These are phyloP conservation scores for Polylopha cassiicola DNA, from an alignment of 2,888 invertebrate species.

Conservation along the genomic window DNA sequence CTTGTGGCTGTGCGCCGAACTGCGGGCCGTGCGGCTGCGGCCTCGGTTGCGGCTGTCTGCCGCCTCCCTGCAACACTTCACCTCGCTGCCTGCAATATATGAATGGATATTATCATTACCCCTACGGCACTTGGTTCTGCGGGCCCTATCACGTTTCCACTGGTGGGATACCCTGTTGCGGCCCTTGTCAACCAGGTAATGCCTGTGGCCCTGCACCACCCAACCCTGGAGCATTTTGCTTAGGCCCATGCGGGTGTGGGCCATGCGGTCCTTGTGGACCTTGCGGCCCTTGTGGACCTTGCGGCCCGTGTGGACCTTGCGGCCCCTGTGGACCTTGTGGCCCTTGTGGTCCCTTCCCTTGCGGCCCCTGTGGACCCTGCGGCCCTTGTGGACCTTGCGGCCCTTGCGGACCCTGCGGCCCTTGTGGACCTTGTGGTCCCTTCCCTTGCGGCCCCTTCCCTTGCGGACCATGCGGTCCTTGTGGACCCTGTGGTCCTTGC, in stretches of 20 bases:
- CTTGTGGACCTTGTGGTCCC: constrained; percentile 24
- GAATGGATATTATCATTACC: constrained; percentile 38
- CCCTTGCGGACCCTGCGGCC: constrained; percentile 26
- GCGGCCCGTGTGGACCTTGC: constrained; percentile 27
- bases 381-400: constrained; percentile 18
- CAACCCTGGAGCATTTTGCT: constrained; percentile 2
- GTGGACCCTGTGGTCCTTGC: constrained; percentile 26
- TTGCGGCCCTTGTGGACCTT: constrained; percentile 25
- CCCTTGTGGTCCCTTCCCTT: neutral
- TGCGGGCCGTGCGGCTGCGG: constrained; percentile 12
- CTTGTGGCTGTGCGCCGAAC: constrained; percentile 8
- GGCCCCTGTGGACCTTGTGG: no score
- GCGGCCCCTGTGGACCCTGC: neutral
- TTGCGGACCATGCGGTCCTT: constrained; percentile 23
- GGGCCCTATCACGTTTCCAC: constrained; percentile 41
- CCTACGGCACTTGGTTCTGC: constrained; percentile 41
- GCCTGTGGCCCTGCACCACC: neutral
- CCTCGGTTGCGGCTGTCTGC: constrained; percentile 21
- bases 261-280: constrained; percentile 27
- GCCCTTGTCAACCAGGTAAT: no score
- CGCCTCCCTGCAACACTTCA: constrained; percentile 30
- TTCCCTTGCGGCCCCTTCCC: constrained; percentile 28
- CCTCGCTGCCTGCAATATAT: constrained; percentile 34
- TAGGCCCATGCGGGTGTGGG: constrained; percentile 27
- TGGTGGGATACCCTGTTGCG: no score